These are phyloP conservation scores for Ischnura elegans DNA, from an alignment of 2,888 invertebrate species.

Conservation along the genomic window DNA sequence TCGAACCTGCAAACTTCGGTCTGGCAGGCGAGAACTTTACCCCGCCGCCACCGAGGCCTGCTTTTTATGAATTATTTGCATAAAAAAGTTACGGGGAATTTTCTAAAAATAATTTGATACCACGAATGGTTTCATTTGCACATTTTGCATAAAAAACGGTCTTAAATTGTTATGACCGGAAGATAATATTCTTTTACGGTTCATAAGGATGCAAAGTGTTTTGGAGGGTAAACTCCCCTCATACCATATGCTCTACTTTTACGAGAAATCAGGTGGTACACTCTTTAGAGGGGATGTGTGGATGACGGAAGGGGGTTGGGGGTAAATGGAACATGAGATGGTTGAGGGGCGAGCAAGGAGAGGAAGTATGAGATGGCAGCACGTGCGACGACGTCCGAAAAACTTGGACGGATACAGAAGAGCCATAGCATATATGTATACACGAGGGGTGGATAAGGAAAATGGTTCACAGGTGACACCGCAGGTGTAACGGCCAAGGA, in stretches of 20 bases:
- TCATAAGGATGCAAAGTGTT: neutral
- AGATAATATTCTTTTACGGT: too few relatives aligned
- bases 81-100: too few relatives aligned
- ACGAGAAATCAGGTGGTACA: neutral
- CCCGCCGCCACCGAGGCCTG: too few relatives aligned
- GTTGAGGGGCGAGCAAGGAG: neutral
- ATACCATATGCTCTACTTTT: neutral
- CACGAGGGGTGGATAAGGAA: neutral
- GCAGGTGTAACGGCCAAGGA: neutral
- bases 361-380: neutral
- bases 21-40: too few relatives aligned
- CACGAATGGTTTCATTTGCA: too few relatives aligned
- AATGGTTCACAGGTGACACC: constrained; percentile 27
- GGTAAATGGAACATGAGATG: constrained; percentile 25
- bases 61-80: too few relatives aligned
- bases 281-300: neutral
- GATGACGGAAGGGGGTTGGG: neutral
- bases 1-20: too few relatives aligned
- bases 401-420: neutral
- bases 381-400: constrained; percentile 30
- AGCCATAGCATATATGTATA: too few relatives aligned
- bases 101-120: too few relatives aligned
- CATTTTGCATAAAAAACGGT: too few relatives aligned
- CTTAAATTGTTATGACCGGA: too few relatives aligned
- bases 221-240: neutral